phyloP scores from a whole-genome alignment of 30 jellyfish, hydroid and myxozoan species.

The Pseudorhiza aurosa region DNA sequence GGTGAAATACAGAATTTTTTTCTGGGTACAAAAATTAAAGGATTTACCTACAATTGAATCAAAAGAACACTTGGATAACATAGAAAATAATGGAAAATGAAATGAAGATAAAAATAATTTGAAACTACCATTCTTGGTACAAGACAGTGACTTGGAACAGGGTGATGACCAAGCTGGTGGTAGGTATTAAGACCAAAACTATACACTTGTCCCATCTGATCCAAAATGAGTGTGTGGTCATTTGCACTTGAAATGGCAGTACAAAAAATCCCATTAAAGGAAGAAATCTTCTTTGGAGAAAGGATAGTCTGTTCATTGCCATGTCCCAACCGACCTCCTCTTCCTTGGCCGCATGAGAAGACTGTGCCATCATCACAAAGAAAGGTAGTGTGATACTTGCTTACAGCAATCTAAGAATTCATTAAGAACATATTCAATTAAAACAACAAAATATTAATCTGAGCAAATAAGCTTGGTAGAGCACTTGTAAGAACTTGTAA shows the following conservation, averaged over 20 bases:
- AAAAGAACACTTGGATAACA: not conserved
- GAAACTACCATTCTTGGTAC: constrained; percentile 56
- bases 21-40: not conserved
- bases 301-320: constrained; percentile 77
- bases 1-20: no score
- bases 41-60: not conserved
- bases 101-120: no score
- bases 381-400: constrained; percentile 81
- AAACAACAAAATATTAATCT: no score
- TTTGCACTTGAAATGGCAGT: constrained; percentile 67
- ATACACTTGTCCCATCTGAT: constrained; percentile 81
- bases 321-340: constrained; percentile 91
- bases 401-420: constrained; percentile 55
- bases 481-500: no score
- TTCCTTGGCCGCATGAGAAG: constrained; percentile 87
- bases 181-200: constrained; percentile 80
- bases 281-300: constrained; percentile 62
- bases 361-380: constrained; percentile 71
- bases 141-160: constrained; percentile 54
- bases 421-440: not conserved
- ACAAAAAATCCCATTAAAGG: constrained; percentile 36
- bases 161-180: constrained; percentile 85
- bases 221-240: constrained; percentile 82
- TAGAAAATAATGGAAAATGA: no score
- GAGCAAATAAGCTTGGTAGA: no score